A percentile compares a stretch with the other conserved stretches of the same genome.
phyloP scores from a whole-genome alignment of 2,113 vertebrate species.

The Monarcha castaneiventris region DNA sequence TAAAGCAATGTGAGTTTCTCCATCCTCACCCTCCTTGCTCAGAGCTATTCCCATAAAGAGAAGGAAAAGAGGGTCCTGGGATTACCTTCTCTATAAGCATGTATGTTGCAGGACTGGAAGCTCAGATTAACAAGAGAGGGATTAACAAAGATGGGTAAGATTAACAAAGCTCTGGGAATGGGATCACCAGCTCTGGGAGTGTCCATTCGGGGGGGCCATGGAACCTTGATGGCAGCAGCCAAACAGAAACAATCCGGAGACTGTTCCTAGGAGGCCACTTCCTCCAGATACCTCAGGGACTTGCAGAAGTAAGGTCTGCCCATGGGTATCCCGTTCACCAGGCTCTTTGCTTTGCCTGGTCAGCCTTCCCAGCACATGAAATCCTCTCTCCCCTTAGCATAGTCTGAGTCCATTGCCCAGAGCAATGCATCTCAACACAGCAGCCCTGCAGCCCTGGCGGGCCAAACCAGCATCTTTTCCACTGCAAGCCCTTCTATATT shows the following conservation, averaged over 20 bases:
- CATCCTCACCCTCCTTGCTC: background rate
- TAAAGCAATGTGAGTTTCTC: background rate
- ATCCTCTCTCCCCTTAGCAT: background rate
- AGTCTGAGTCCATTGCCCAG: background rate
- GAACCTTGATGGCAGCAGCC: background rate
- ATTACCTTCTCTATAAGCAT: background rate
- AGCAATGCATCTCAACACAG: background rate
- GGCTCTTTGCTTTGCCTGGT: background rate
- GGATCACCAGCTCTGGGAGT: background rate
- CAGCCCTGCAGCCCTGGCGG: background rate
- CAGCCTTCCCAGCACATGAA: background rate
- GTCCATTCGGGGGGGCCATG: background rate
- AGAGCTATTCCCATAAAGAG: background rate
- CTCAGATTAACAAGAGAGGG: background rate
- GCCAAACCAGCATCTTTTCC: background rate
- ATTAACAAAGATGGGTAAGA: too few relatives aligned
- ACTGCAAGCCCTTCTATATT: rapidly evolving
- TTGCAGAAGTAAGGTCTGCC: background rate
- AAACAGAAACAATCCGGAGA: background rate
- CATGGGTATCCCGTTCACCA: background rate
- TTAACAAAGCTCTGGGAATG: background rate
- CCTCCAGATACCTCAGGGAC: background rate
- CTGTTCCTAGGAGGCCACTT: background rate
- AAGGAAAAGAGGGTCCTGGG: background rate
- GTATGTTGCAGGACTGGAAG: background rate